These are phyloP conservation scores for Cephus sareptanus DNA, from an alignment of 2,888 invertebrate genomes.

Conservation along the genomic window DNA sequence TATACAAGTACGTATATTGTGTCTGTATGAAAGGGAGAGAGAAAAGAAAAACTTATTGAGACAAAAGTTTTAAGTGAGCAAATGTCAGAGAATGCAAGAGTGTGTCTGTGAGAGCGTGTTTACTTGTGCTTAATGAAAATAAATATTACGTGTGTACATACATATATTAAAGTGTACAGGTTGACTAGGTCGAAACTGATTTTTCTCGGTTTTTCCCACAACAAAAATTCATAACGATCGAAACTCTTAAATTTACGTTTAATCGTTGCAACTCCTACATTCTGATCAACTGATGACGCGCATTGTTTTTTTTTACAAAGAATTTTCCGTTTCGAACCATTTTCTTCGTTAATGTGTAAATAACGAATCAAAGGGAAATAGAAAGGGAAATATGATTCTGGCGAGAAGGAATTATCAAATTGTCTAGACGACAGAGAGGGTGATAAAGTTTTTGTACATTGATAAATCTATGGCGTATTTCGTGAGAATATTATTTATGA, in stretches of 20 bases:
- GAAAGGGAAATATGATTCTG: neutral
- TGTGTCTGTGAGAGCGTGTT: neutral
- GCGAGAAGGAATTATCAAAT: neutral
- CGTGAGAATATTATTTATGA: neutral
- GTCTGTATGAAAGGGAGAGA: slow-evolving; percentile 24
- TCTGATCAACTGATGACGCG: neutral
- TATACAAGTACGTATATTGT: slow-evolving; percentile 22
- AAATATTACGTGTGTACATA: neutral
- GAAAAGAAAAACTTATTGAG: slow-evolving; percentile 19
- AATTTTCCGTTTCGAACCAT: neutral
- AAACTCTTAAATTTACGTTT: neutral
- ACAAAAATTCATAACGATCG: neutral
- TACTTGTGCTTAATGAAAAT: neutral
- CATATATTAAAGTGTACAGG: neutral
- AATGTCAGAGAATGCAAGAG: neutral
- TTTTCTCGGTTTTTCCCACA: neutral
- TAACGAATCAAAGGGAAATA: neutral
- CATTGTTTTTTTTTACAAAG: neutral
- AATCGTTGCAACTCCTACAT: neutral
- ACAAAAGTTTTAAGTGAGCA: slow-evolving; percentile 22
- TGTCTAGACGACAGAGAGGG: neutral
- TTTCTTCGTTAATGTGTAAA: neutral
- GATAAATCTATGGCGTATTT: neutral
- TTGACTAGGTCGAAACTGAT: neutral
- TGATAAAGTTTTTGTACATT: neutral